Conservation (phyloP, 2,888 invertebrate genomes). For the Mesorhabditis sp. region DNA sequence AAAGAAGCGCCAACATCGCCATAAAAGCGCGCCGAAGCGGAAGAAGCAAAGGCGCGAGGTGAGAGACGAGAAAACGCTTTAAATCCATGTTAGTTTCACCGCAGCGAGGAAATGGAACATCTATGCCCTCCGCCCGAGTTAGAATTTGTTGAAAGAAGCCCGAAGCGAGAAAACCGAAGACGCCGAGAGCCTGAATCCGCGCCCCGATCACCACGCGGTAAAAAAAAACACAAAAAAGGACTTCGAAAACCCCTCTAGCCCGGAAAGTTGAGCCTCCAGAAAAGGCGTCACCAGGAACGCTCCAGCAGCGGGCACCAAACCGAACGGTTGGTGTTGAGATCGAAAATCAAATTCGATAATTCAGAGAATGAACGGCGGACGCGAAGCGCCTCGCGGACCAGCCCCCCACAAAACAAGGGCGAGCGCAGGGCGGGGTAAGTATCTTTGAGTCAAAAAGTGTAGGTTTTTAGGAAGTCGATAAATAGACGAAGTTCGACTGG, state of each 20-base stretch:
- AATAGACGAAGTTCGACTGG: no score
- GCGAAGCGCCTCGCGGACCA: neutral
- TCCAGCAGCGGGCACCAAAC: no score
- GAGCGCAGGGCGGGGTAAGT: neutral
- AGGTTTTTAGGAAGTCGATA: no score
- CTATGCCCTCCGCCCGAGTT: neutral
- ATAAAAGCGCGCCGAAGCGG: neutral
- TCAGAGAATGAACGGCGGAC: neutral
- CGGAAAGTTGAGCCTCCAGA: no score
- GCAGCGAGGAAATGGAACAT: conserved; percentile 1
- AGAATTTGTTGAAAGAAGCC: neutral
- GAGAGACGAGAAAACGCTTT: neutral
- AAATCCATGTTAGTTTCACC: neutral
- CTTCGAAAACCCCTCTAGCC: no score
- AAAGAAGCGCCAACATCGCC: neutral
- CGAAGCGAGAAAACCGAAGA: neutral
- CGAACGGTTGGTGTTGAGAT: no score
- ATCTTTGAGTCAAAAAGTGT: no score
- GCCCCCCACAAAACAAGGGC: neutral
- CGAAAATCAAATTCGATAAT: no score
- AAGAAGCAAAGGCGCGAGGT: neutral
- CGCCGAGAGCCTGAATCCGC: no score
- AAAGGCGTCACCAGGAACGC: no score
- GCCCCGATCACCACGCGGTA: no score
- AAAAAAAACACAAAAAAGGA: no score